Percentiles rank a stretch among this genome's conserved stretches.
These are phyloP conservation scores for Noctua janthina DNA, from an alignment of 2,888 invertebrate genomes.

Conservation along the genomic window DNA sequence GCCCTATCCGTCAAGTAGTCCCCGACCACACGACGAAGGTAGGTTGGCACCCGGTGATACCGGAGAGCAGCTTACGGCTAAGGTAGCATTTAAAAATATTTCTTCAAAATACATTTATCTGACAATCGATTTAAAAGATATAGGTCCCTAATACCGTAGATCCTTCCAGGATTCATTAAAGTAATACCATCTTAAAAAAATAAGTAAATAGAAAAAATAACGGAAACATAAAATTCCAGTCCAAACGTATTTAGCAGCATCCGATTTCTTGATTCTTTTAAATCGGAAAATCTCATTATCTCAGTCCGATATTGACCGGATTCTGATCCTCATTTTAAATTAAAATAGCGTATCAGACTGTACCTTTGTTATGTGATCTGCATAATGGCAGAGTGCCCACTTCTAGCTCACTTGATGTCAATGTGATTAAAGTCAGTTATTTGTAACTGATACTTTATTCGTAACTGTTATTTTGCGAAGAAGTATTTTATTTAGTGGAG, in stretches of 20 bases:
- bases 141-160: background rate
- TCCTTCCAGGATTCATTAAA: conserved; percentile 11
- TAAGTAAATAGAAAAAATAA: background rate
- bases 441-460: conserved; percentile 11
- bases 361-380: conserved; percentile 46
- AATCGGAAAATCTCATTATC: conserved; percentile 63
- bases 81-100: background rate
- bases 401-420: background rate
- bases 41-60: too few species aligned
- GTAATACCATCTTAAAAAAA: background rate
- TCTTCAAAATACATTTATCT: background rate
- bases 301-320: conserved; percentile 48
- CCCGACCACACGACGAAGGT: too few species aligned
- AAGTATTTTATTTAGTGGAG: background rate
- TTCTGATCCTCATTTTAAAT: conserved; percentile 60
- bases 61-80: background rate
- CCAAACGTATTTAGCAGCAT: conserved; percentile 25
- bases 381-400: conserved; percentile 24
- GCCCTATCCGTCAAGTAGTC: too few species aligned
- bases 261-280: conserved; percentile 46
- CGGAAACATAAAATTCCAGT: conserved; percentile 19
- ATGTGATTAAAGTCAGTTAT: conserved; percentile 7
- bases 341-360: conserved; percentile 45
- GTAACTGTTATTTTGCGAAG: background rate
- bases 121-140: background rate